Evolutionary conservation across 2,888 invertebrate species (phyloP), one percentile per base, ranked within the genome.

Genomic region (Corbicula japonica): DNA sequence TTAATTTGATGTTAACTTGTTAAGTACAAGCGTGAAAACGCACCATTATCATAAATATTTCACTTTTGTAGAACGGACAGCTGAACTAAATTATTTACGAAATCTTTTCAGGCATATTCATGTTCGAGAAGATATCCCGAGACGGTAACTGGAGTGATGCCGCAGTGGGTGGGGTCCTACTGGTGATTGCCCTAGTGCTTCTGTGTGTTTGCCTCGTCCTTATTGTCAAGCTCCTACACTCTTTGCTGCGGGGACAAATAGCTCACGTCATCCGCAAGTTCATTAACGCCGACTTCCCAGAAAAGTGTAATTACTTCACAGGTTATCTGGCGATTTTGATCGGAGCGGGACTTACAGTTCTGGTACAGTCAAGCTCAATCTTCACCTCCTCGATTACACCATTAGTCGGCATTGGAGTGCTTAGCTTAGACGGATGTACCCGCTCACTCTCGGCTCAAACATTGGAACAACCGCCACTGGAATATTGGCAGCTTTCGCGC

Each of bases 331-430:
- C n/a, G n/a, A n/a, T n/a, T n/a, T 69, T 94, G 0, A 92, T 95
- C 12, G 95, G 95, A 2, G 94, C 94, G 8, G 90, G 93, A 0
- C 90, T 95, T 84, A 95, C 95, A 34, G 93, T 95, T 68, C 85
- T 95, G 70, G 94, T 95, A 0, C 95, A 95, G 92, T 95, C 94
- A 58, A 94, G 94, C 77, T 94, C 94, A n/a, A 94, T 95, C 21
- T 95, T 95, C 89, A 95, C 95, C 0, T 95, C 95, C 1, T 94
- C 95, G 0, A 89, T 95, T 21, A 95, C 95, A 1, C 95, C 95
- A 1, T 90, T 95, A 1, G 95, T 95, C 18, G 95, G 95, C 12
- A 91, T 95, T 6, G 95, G 95, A 5, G 92, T 95, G 21, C 93
- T 95, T 50, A 90, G 91, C 5, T 87, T 95, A 26, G 94, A 62